Conservation (phyloP, 2,113 vertebrate genomes). For the Rhinoptilus africanus region DNA sequence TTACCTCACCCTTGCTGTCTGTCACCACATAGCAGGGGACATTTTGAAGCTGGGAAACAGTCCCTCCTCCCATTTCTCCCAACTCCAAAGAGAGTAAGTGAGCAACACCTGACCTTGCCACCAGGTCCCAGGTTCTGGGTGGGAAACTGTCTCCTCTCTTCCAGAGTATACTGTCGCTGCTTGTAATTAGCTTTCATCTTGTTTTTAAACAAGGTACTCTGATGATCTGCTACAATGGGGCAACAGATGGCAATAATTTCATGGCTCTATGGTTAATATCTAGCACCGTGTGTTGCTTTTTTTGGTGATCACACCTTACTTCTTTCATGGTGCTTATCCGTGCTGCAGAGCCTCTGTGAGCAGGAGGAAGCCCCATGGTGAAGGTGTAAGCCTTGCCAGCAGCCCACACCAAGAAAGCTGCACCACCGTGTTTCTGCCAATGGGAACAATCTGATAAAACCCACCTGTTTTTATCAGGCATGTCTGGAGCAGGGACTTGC, state of each 20-base stretch:
- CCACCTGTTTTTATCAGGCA: not conserved
- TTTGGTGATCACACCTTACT: not conserved
- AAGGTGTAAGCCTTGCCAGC: not conserved
- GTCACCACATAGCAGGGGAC: not conserved
- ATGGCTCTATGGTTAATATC: not conserved
- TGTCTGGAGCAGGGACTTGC: not conserved
- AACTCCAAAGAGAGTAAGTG: not conserved
- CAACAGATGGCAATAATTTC: not conserved
- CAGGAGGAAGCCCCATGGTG: not conserved
- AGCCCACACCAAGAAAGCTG: not conserved
- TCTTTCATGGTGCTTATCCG: not conserved
- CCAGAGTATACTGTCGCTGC: not conserved
- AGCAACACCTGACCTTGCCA: not conserved
- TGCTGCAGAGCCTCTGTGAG: not conserved
- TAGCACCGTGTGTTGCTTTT: not conserved
- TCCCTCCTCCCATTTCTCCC: not conserved
- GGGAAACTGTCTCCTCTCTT: not conserved
- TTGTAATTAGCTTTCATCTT: not conserved
- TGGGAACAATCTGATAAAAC: not conserved
- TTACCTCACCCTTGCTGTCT: not conserved
- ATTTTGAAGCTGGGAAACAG: not conserved
- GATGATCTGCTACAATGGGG: not conserved
- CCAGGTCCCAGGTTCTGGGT: not conserved
- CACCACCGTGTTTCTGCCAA: fast-evolving
- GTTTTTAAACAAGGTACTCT: not conserved